Percentiles rank a stretch among this genome's conserved stretches.
These are phyloP conservation scores for Phaethornis superciliosus DNA, from an alignment of 2,113 vertebrate species.

Conservation along the genomic window DNA sequence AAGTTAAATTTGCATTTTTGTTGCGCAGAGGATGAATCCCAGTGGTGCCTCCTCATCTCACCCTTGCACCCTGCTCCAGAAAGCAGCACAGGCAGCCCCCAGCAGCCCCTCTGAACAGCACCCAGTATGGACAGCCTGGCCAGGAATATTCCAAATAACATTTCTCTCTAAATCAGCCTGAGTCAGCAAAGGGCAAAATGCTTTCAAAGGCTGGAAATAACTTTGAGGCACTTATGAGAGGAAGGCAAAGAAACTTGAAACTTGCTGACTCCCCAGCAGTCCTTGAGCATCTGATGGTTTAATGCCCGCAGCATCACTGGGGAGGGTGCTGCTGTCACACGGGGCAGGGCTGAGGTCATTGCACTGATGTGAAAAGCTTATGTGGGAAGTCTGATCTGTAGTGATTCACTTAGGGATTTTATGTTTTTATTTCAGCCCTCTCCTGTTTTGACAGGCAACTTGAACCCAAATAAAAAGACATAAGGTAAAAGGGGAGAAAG, in stretches of 20 bases:
- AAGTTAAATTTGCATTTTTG: not conserved
- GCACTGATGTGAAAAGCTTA: rapidly evolving
- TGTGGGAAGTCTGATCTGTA: not conserved
- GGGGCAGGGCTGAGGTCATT: rapidly evolving
- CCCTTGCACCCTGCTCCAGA: constrained; percentile 14
- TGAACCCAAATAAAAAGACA: not conserved
- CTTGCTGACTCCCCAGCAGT: not conserved
- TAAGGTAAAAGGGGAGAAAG: not conserved
- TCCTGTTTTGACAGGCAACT: not conserved
- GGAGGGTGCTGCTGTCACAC: not conserved
- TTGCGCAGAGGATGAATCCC: not conserved
- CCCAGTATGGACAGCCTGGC: constrained; percentile 62
- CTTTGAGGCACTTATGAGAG: not conserved
- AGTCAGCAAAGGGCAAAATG: constrained; percentile 53
- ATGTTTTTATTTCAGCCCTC: not conserved
- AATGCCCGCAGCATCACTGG: rapidly evolving
- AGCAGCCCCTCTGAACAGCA: constrained; percentile 44
- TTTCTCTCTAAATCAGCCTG: constrained; percentile 34
- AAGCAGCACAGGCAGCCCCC: constrained; percentile 30
- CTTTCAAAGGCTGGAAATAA: not conserved
- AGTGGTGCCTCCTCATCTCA: not conserved
- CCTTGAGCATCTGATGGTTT: not conserved
- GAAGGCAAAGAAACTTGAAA: not conserved
- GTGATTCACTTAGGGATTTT: not conserved
- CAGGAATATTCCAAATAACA: constrained; percentile 62